phyloP scores from a whole-genome alignment of 2,888 invertebrate species.

The Ganaspis brasiliensis region DNA sequence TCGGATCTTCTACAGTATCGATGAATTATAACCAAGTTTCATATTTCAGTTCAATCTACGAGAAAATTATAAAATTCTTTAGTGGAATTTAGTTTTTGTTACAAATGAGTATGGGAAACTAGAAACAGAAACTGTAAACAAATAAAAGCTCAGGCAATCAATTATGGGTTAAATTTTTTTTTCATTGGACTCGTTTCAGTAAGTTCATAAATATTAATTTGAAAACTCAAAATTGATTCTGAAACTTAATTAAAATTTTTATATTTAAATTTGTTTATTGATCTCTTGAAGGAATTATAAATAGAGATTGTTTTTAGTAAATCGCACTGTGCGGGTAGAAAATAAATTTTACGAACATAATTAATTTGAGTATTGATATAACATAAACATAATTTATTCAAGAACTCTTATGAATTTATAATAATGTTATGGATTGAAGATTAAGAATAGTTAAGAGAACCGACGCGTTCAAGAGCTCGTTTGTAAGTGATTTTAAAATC shows the following conservation, averaged over 20 bases:
- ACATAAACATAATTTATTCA: too few species aligned
- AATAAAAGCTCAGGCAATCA: constrained; percentile 1
- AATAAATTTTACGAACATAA: too few species aligned
- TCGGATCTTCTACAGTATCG: background rate
- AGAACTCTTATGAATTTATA: too few species aligned
- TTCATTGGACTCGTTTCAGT: constrained; percentile 7
- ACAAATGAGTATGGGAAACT: background rate
- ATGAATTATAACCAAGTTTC: background rate
- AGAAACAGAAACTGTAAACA: background rate
- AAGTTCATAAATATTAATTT: background rate
- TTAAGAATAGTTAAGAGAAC: too few species aligned
- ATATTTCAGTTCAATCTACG: constrained; percentile 12
- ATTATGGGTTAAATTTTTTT: background rate
- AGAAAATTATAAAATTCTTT: constrained; percentile 24
- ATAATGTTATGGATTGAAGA: too few species aligned
- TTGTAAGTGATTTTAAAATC: too few species aligned
- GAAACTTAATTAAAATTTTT: background rate
- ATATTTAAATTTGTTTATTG: too few species aligned
- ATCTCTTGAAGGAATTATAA: too few species aligned
- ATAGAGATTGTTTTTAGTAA: too few species aligned
- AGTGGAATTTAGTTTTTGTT: background rate
- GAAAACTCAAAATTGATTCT: background rate
- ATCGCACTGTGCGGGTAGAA: too few species aligned
- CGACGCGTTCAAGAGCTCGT: too few species aligned
- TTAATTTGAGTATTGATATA: too few species aligned